Evolutionary conservation across 2,797 vertebrate genomes (phyloP).

Genomic region (Squalus acanthias): DNA sequence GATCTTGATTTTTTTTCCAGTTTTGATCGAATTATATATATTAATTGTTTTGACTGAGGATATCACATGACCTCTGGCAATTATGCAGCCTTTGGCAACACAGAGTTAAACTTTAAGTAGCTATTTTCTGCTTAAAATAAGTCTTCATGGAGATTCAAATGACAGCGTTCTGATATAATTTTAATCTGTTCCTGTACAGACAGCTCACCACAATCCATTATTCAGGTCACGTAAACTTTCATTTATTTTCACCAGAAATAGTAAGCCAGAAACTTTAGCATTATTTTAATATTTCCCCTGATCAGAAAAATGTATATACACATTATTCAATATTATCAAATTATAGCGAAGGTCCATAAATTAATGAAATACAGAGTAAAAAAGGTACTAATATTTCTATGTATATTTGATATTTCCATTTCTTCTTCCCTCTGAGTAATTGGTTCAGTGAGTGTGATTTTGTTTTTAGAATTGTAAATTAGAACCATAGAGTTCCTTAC

Average conservation of each 20-base stretch:
- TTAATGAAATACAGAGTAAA: background rate
- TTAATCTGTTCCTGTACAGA: background rate
- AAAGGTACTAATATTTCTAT: background rate
- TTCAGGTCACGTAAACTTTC: background rate
- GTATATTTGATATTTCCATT: background rate
- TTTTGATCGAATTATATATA: background rate
- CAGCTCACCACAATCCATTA: background rate
- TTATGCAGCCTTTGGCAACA: background rate
- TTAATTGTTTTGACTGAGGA: too few relatives aligned
- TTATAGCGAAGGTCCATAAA: background rate
- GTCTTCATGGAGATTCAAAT: background rate
- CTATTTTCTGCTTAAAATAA: background rate
- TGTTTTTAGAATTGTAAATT: background rate
- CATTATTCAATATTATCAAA: background rate
- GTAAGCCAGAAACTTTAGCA: background rate
- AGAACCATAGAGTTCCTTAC: background rate
- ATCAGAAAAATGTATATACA: background rate
- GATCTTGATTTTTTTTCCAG: background rate
- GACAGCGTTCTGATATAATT: background rate
- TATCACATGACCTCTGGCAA: background rate
- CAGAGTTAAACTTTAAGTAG: background rate
- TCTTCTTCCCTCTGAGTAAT: background rate
- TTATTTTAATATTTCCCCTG: background rate
- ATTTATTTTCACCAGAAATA: background rate
- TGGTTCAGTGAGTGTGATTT: background rate